These are phyloP conservation scores for Diarsia rubi DNA, from an alignment of 2,888 invertebrate genomes.

Conservation along the genomic window DNA sequence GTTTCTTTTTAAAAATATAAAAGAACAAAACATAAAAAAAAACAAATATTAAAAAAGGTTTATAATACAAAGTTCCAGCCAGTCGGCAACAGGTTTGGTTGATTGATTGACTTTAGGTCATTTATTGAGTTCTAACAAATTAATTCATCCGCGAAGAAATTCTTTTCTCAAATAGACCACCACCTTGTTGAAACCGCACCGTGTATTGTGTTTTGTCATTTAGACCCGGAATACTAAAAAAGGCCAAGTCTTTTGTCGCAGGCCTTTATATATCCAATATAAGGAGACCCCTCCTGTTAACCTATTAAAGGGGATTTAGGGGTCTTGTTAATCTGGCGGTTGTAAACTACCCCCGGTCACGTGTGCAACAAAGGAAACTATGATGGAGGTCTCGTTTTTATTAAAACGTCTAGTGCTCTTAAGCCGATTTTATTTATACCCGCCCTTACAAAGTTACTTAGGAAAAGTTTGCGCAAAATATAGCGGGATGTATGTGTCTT, in stretches of 20 bases:
- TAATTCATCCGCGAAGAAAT: constrained; percentile 16
- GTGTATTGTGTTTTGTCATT: constrained; percentile 71
- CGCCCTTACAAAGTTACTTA: constrained; percentile 66
- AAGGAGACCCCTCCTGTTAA: constrained; percentile 58
- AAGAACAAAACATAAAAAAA: too few relatives aligned
- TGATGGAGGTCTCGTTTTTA: constrained; percentile 83
- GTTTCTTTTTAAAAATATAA: too few relatives aligned
- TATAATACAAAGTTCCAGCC: too few relatives aligned
- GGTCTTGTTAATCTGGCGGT: constrained; percentile 70
- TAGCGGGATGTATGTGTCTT: constrained; percentile 42
- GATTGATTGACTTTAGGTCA: background rate
- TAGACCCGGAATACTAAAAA: constrained; percentile 71
- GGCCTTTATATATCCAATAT: constrained; percentile 65
- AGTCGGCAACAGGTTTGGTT: too few relatives aligned
- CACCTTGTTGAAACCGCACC: constrained; percentile 64
- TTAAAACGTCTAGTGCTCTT: constrained; percentile 79
- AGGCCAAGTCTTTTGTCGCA: constrained; percentile 72
- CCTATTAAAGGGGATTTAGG: constrained; percentile 48
- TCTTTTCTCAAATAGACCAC: constrained; percentile 41
- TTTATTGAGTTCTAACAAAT: background rate
- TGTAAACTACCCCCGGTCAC: constrained; percentile 77
- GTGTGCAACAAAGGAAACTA: constrained; percentile 82
- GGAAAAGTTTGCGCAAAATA: constrained; percentile 58
- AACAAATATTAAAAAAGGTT: too few relatives aligned
- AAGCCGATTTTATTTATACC: constrained; percentile 80